A percentile compares a stretch with the other conserved stretches of the same genome.
Evolutionary conservation across 2,888 invertebrate species (phyloP).

Genomic region (Strigamia crassipes): DNA sequence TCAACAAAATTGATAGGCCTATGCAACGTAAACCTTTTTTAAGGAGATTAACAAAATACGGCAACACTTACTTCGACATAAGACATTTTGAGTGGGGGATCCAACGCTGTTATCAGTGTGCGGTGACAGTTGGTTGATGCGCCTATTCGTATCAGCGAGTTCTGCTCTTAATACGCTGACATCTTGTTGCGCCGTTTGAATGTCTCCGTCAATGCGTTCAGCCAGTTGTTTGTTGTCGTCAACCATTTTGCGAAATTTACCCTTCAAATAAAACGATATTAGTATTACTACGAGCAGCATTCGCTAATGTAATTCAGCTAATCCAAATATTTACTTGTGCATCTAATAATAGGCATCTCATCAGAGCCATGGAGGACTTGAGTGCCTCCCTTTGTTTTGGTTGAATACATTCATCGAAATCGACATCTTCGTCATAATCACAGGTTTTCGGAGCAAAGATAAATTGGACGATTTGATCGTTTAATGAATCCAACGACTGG

Average conservation of each 20-base stretch:
- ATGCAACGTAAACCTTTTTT: neutral
- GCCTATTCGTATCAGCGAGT: slow-evolving; percentile 63
- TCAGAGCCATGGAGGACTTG: slow-evolving; percentile 81
- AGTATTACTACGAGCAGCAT: neutral
- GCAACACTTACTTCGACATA: slow-evolving; percentile 41
- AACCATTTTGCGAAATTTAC: slow-evolving; percentile 84
- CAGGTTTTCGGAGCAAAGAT: slow-evolving; percentile 57
- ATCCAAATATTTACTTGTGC: slow-evolving; percentile 70
- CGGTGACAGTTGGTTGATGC: slow-evolving; percentile 58
- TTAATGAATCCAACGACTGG: slow-evolving; percentile 61
- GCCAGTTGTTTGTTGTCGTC: slow-evolving; percentile 73
- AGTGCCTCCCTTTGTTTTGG: slow-evolving; percentile 65
- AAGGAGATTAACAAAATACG: neutral
- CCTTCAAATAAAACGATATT: slow-evolving; percentile 59
- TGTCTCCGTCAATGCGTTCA: slow-evolving; percentile 65
- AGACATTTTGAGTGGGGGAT: slow-evolving; percentile 51
- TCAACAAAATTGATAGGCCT: too few species aligned
- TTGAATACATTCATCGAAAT: slow-evolving; percentile 50
- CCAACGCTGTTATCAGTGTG: slow-evolving; percentile 57
- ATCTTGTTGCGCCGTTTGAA: slow-evolving; percentile 69
- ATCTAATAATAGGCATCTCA: slow-evolving; percentile 83
- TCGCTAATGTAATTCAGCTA: slow-evolving; percentile 32
- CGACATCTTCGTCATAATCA: slow-evolving; percentile 53
- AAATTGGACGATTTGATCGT: slow-evolving; percentile 61
- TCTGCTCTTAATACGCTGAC: slow-evolving; percentile 64